phyloP scores from a whole-genome alignment of 2,888 invertebrate species.

The Drosophila dives region DNA sequence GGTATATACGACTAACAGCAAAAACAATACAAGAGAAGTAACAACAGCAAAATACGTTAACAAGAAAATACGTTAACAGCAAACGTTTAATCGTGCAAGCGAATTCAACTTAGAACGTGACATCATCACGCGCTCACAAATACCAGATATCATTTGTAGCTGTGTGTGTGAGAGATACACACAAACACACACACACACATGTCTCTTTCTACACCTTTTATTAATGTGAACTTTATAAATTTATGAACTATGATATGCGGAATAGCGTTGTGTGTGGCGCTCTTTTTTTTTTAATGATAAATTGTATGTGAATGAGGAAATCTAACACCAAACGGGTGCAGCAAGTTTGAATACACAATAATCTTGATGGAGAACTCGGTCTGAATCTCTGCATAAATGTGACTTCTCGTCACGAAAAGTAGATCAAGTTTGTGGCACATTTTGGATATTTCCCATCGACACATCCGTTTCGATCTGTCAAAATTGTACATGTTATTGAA shows the following conservation, averaged over 20 bases:
- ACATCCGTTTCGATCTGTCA: constrained; percentile 2
- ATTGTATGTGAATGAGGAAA: constrained; percentile 11
- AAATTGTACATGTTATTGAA: constrained; percentile 1
- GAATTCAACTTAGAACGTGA: constrained; percentile 78
- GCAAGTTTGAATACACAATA: neutral
- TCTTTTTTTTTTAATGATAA: constrained; percentile 20
- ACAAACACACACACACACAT: neutral
- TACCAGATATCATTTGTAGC: constrained; percentile 50
- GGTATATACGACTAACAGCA: constrained; percentile 33
- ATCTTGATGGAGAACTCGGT: neutral
- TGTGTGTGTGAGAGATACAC: constrained; percentile 23
- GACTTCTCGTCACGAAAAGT: neutral
- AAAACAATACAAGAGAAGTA: constrained; percentile 21
- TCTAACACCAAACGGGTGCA: neutral
- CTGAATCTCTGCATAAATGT: neutral
- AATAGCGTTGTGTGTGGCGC: constrained; percentile 5
- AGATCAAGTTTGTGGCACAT: constrained; percentile 1
- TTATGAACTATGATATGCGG: constrained; percentile 49
- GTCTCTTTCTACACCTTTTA: constrained; percentile 30
- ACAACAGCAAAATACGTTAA: constrained; percentile 23
- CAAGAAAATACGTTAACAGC: constrained; percentile 64
- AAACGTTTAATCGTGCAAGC: constrained; percentile 73
- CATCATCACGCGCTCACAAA: constrained; percentile 77
- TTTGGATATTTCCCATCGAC: constrained; percentile 2
- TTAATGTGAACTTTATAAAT: constrained; percentile 54